phyloP scores from a whole-genome alignment of 2,113 vertebrate species.

The Ptilorrhoa leucosticta region DNA sequence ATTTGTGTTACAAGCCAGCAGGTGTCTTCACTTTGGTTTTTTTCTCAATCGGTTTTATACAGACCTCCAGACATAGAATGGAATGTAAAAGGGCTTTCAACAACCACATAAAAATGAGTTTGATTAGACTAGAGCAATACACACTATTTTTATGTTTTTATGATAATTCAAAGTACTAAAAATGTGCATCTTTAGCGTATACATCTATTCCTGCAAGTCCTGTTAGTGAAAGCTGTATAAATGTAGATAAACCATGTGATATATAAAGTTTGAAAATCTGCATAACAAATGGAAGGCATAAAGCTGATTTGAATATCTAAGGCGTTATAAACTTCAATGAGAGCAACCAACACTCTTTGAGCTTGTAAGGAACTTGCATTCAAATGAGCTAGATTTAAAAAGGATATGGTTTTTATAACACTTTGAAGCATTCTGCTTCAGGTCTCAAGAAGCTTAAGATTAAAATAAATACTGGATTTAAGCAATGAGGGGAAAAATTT shows the following conservation, averaged over 20 bases:
- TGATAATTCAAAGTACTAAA: slow-evolving; percentile 73
- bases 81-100: slow-evolving; percentile 83
- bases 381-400: slow-evolving; percentile 71
- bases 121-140: slow-evolving; percentile 73
- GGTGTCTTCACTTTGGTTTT: slow-evolving; percentile 89
- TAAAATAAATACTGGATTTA: slow-evolving; percentile 69
- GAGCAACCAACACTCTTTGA: slow-evolving; percentile 68
- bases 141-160: slow-evolving; percentile 76
- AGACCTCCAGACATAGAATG: slow-evolving; percentile 87
- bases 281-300: slow-evolving; percentile 73
- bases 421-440: slow-evolving; percentile 63
- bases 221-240: slow-evolving; percentile 71
- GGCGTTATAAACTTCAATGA: slow-evolving; percentile 72
- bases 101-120: slow-evolving; percentile 83
- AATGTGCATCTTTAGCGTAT: slow-evolving; percentile 67
- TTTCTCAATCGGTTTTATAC: slow-evolving; percentile 84
- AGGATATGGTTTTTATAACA: slow-evolving; percentile 62
- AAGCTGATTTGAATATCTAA: slow-evolving; percentile 79
- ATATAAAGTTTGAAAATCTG: slow-evolving; percentile 70
- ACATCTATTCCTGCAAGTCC: slow-evolving; percentile 61
- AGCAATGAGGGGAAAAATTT: slow-evolving; percentile 25
- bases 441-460: slow-evolving; percentile 59
- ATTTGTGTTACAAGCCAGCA: slow-evolving; percentile 88
- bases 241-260: slow-evolving; percentile 71
- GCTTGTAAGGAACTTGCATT: slow-evolving; percentile 69